A percentile compares a stretch with the other conserved stretches of the same genome.
Evolutionary conservation across 1,140 invertebrate genomes (phyloP).

Genomic region (Drosophila kikkawai): DNA sequence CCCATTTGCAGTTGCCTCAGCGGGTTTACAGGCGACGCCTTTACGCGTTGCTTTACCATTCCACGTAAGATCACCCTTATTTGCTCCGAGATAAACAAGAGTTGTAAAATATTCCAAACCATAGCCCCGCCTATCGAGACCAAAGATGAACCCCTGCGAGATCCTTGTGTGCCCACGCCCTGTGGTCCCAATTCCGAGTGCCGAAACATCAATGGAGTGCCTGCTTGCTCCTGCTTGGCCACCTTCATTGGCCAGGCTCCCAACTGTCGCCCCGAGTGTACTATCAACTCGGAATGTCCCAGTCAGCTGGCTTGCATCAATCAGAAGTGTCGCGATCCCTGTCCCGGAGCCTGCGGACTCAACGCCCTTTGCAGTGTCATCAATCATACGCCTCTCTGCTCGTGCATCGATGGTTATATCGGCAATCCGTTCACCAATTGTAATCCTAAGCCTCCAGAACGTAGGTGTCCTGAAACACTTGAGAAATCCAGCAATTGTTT

Average conservation of each 20-base stretch:
- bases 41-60: slow-evolving; percentile 87
- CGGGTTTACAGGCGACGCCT: slow-evolving; percentile 89
- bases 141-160: slow-evolving; percentile 86
- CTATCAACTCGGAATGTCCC: slow-evolving; percentile 93
- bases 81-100: neutral
- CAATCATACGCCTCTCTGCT: slow-evolving; percentile 88
- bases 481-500: neutral
- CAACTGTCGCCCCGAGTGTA: slow-evolving; percentile 93
- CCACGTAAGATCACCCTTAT: slow-evolving; percentile 86
- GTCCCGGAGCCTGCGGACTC: slow-evolving; percentile 93
- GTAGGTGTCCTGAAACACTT: slow-evolving; percentile 45
- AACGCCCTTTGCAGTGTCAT: slow-evolving; percentile 90
- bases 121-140: slow-evolving; percentile 88
- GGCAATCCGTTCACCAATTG: slow-evolving; percentile 91
- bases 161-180: slow-evolving; percentile 92
- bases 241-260: slow-evolving; percentile 92
- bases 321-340: slow-evolving; percentile 93
- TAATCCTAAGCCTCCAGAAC: slow-evolving; percentile 85
- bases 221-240: slow-evolving; percentile 91
- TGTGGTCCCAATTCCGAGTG: slow-evolving; percentile 94
- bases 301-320: slow-evolving; percentile 92
- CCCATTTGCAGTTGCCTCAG: slow-evolving; percentile 89
- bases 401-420: slow-evolving; percentile 89
- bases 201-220: slow-evolving; percentile 88
- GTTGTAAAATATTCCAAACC: slow-evolving; percentile 70